Base-by-base conservation (phyloP, 2,113 vertebrate species). In the Orthochromis indermauri region DNA sequence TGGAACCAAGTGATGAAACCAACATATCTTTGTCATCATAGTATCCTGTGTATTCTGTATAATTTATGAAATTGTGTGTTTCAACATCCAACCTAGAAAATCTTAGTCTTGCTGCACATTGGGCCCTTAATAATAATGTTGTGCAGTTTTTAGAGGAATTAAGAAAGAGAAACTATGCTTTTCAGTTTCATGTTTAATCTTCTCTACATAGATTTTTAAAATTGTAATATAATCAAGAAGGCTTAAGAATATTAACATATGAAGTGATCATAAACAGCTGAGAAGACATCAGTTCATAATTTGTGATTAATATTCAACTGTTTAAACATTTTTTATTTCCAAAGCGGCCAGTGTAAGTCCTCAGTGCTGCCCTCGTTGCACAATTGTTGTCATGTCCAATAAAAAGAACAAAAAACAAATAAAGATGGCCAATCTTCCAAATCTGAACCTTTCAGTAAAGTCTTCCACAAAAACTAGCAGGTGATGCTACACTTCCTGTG, bases 121-220 rank as follows among this genome's bases (percentile, higher is more conserved):
- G 19, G 19, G 33, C 63, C 33, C 63, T 21, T 14, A 68, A 40
- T 37, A 68, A 68, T 19, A 61, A 14, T 6, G 2, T 40, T 40
- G 10, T 40, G 19, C 63, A 68, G 35, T 40, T 40, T 68, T 37
- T 68, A 0, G 11, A 37, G 63, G 61, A 68, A 9, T 68, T 68
- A 21, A 68, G 19, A 0, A 37, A 0, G 19, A 37, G 19, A 37
- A 68, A 68, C 63, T 40, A 21, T 68, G 0, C 63, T 40, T 68
- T 68, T 40, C 35, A 68, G 11, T 40, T 40, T 40, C 19, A 68
- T 68, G 4, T 68, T 40, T 68, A 66, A 37, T 66, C 3, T 37
- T 68, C 63, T 40, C 63, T 68, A 8, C 3, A 68, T 68, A 68
- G 63, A 68, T 21, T 40, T 68, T 68, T 40, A 21, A 68, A 40